Base-by-base conservation (phyloP, 2,113 vertebrate genomes). In the Odocoileus virginianus region DNA sequence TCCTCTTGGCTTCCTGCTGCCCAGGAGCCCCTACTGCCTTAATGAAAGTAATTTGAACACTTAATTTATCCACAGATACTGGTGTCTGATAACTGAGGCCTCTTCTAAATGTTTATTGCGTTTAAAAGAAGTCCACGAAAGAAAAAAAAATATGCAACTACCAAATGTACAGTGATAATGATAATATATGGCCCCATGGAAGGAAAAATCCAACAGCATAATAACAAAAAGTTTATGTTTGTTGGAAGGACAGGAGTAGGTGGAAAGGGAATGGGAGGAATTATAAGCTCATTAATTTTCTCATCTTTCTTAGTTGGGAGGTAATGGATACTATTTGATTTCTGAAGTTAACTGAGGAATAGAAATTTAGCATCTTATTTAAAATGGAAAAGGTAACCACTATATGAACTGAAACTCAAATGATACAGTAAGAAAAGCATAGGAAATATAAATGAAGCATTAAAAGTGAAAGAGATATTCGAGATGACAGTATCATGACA, bases 301-400 rank as follows among this genome's bases (percentile, higher is more conserved):
- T 96, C 23, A 87, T 47, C 57, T 90, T 92, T 90, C 27, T 89
- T 71, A 67, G 36, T n/a, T 92, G 57, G n/a, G 3, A 92, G 43
- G 43, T 55, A 86, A 82, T 47, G 79, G 57, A 78, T 92, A 60
- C 33, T 52, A 64, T 61, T 64, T 81, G 64, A 90, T 87, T 94
- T 94, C 60, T 94, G 88, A 96, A 79, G 7, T 67, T 79, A 94
- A 86, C 55, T 76, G 25, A 82, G 47, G 96, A 94, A 92, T 82
- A 57, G 27, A 92, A 92, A 54, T 55, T 64, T 94, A 91, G 47
- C 27, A 71, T 86, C 40, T 88, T 87, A 60, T 50, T 96, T 95
- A 86, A 95, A 93, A 86, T 89, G 3, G 30, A 88, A 85, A 94
- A 43, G 21, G 17, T 79, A 71, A 85, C 23, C 6, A 57, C 13